Conservation (phyloP, 2,797 vertebrate genomes). For the Gymnothorax reevesii region DNA sequence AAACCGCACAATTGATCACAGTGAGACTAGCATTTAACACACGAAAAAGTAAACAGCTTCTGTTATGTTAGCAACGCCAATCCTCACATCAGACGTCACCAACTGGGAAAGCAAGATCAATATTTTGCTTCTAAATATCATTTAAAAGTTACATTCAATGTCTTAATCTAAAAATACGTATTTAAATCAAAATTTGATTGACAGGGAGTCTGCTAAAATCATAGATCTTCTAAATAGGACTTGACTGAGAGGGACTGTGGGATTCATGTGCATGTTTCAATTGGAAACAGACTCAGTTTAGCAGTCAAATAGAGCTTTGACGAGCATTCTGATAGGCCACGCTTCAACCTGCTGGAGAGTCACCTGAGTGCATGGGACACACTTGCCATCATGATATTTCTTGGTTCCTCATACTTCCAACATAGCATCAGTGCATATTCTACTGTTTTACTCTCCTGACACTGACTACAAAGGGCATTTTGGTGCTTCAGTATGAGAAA, state of each 20-base stretch:
- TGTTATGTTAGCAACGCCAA: background rate
- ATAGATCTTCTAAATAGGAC: background rate
- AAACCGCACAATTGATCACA: background rate
- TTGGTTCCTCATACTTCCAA: too few relatives aligned
- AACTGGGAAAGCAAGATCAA: background rate
- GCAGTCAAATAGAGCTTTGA: too few relatives aligned
- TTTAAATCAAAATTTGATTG: background rate
- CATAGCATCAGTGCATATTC: too few relatives aligned
- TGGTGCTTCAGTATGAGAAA: too few relatives aligned
- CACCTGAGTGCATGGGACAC: too few relatives aligned
- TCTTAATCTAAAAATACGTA: background rate
- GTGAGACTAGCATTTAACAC: slow-evolving; percentile 9
- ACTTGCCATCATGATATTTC: too few relatives aligned
- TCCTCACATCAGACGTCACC: background rate
- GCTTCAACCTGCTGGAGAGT: too few relatives aligned
- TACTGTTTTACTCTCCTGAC: too few relatives aligned
- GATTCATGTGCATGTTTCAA: background rate
- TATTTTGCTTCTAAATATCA: background rate
- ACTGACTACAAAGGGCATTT: too few relatives aligned
- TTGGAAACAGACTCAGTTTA: background rate
- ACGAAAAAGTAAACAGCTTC: background rate
- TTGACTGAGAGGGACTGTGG: background rate
- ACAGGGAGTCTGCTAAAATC: background rate
- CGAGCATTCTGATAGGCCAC: too few relatives aligned
- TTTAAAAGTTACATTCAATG: background rate